A percentile compares a stretch with the other conserved stretches of the same genome.
phyloP scores from a whole-genome alignment of 2,113 vertebrate genomes.

The Toxostoma redivivum region DNA sequence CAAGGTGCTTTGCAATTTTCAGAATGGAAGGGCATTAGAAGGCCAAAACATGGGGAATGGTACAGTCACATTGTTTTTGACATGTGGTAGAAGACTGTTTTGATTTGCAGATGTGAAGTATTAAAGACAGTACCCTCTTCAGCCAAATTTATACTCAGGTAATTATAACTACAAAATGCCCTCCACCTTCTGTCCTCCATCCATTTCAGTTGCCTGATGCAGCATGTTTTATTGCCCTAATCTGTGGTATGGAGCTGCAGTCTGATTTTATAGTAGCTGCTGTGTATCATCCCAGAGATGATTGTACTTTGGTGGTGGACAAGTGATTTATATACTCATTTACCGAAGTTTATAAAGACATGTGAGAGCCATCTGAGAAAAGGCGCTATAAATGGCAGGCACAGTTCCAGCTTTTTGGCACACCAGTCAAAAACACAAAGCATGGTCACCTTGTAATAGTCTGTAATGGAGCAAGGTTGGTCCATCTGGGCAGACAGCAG shows the following conservation, averaged over 20 bases:
- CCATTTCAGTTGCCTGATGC: background rate
- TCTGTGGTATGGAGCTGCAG: background rate
- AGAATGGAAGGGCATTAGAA: background rate
- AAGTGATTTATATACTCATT: constrained; percentile 47
- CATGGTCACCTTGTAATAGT: background rate
- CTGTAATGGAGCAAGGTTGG: background rate
- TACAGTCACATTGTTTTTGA: background rate
- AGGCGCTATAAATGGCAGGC: background rate
- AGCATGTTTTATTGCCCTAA: constrained; percentile 14
- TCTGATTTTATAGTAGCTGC: constrained; percentile 39
- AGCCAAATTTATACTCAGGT: background rate
- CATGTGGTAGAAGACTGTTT: background rate
- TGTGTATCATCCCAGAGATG: constrained; percentile 5
- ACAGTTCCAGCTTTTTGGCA: background rate
- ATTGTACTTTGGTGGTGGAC: background rate
- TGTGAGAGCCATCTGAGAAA: constrained; percentile 26
- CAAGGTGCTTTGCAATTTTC: background rate
- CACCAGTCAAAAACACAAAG: background rate
- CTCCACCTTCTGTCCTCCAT: background rate
- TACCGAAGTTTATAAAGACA: constrained; percentile 37
- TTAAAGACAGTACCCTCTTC: background rate
- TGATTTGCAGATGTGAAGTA: background rate
- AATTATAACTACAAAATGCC: background rate
- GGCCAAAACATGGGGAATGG: background rate
- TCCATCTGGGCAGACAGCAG: background rate